Evolutionary conservation across 2,888 invertebrate species (phyloP).

Genomic region (Cosmopolites sordidus): DNA sequence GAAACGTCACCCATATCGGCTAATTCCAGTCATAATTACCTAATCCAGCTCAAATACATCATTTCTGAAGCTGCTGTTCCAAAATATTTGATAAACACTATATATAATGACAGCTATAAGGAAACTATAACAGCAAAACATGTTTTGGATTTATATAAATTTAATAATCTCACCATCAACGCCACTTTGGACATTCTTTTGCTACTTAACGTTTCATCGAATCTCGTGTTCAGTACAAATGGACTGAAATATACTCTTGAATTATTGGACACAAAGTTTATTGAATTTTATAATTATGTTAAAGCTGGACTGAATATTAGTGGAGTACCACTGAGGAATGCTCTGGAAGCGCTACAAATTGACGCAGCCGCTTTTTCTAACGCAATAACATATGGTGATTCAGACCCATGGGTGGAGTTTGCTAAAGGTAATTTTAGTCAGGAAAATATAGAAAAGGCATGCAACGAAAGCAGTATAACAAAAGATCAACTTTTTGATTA

Average conservation of each 20-base stretch:
- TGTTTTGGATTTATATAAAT: constrained; percentile 11
- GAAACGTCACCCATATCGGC: too few species aligned
- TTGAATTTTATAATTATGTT: constrained; percentile 25
- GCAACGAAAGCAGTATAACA: constrained; percentile 14
- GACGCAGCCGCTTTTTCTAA: constrained; percentile 19
- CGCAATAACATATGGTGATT: constrained; percentile 22
- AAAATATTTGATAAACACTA: constrained; percentile 13
- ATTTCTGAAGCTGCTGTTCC: constrained; percentile 20
- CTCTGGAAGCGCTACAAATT: constrained; percentile 20
- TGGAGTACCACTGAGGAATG: constrained; percentile 19
- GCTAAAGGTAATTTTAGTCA: constrained; percentile 26
- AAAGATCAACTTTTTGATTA: constrained; percentile 19
- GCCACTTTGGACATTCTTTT: constrained; percentile 10
- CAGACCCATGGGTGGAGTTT: constrained; percentile 28
- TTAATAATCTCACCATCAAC: not conserved
- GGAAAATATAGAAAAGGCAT: constrained; percentile 17
- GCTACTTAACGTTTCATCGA: constrained; percentile 6
- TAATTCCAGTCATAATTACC: constrained; percentile 9
- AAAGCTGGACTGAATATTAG: constrained; percentile 12
- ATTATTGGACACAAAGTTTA: constrained; percentile 19
- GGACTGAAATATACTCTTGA: constrained; percentile 22
- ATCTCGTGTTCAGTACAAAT: constrained; percentile 21
- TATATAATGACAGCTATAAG: constrained; percentile 11
- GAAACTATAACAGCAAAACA: constrained; percentile 11
- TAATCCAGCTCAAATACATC: constrained; percentile 11